phyloP scores from a whole-genome alignment of 2,888 invertebrate genomes.

The Ochlodes sylvanus region DNA sequence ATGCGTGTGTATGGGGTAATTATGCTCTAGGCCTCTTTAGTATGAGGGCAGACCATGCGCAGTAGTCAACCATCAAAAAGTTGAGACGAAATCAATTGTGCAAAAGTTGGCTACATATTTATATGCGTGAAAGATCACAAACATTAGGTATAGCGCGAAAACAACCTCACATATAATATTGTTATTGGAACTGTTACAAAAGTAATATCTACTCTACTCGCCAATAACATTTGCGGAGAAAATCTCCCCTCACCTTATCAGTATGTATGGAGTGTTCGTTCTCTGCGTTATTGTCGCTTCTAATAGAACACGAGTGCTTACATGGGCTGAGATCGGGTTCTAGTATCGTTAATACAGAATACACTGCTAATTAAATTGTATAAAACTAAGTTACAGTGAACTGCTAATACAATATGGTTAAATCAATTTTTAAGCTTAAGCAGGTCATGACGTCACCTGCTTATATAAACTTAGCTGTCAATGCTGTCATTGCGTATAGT shows the following conservation, averaged over 20 bases:
- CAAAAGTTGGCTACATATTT: too few relatives aligned
- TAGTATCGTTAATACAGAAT: neutral
- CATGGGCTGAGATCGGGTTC: neutral
- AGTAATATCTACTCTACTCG: conserved; percentile 3
- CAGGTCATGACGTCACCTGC: too few relatives aligned
- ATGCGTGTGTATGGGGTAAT: too few relatives aligned
- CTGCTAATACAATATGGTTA: neutral
- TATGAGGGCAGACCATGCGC: too few relatives aligned
- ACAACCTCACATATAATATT: neutral
- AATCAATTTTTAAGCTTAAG: too few relatives aligned
- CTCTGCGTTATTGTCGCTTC: conserved; percentile 12
- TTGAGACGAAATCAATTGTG: too few relatives aligned
- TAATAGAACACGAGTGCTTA: conserved; percentile 30
- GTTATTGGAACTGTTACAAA: conserved; percentile 1
- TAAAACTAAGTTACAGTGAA: neutral
- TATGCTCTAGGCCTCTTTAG: too few relatives aligned
- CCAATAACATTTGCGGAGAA: conserved; percentile 9
- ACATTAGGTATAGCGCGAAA: neutral
- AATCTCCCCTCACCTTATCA: conserved; percentile 7
- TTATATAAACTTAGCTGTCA: too few relatives aligned
- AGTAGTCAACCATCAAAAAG: too few relatives aligned
- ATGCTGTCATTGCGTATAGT: too few relatives aligned
- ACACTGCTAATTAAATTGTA: neutral
- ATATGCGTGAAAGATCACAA: too few relatives aligned
- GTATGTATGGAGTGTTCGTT: conserved; percentile 26